A percentile compares a stretch with the other conserved stretches of the same genome.
Conservation (phyloP, 1,140 invertebrate genomes). For the Pinna nobilis region DNA sequence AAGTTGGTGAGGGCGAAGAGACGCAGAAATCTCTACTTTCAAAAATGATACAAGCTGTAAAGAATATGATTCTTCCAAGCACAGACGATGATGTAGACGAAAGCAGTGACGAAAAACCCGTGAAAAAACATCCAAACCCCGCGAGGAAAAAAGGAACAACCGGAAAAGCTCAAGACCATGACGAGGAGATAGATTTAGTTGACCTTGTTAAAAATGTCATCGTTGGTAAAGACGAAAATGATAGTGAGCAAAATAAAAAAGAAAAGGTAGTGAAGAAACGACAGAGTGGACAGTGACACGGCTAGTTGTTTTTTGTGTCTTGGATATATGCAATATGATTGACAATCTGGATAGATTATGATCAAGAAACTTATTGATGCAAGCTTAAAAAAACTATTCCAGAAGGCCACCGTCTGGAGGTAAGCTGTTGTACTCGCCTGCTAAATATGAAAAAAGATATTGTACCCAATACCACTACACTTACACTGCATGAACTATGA, state of each 20-base stretch:
- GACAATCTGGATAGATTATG: too few relatives aligned
- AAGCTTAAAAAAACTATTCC: too few relatives aligned
- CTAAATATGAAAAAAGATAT: too few relatives aligned
- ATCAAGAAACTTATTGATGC: too few relatives aligned
- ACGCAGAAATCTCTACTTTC: conserved; percentile 31
- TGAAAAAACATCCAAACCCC: conserved; percentile 39
- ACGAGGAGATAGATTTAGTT: conserved; percentile 44
- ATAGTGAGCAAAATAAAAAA: not conserved
- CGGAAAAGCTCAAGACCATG: conserved; percentile 23
- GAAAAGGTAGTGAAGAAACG: too few relatives aligned
- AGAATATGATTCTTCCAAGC: conserved; percentile 23
- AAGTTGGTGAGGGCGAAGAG: conserved; percentile 61
- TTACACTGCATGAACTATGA: too few relatives aligned
- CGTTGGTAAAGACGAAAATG: not conserved
- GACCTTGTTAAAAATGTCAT: conserved; percentile 35
- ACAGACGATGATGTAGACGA: conserved; percentile 32
- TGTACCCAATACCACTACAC: too few relatives aligned
- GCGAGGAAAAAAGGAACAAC: conserved; percentile 39
- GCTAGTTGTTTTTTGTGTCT: too few relatives aligned
- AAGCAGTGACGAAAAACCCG: conserved; percentile 30
- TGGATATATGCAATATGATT: too few relatives aligned
- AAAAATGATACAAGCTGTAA: conserved; percentile 27
- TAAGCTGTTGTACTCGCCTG: too few relatives aligned
- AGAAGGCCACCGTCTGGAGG: too few relatives aligned
- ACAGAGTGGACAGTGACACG: too few relatives aligned